These are phyloP conservation scores for Crax fasciolata DNA, from an alignment of 2,797 vertebrate genomes.

Conservation along the genomic window DNA sequence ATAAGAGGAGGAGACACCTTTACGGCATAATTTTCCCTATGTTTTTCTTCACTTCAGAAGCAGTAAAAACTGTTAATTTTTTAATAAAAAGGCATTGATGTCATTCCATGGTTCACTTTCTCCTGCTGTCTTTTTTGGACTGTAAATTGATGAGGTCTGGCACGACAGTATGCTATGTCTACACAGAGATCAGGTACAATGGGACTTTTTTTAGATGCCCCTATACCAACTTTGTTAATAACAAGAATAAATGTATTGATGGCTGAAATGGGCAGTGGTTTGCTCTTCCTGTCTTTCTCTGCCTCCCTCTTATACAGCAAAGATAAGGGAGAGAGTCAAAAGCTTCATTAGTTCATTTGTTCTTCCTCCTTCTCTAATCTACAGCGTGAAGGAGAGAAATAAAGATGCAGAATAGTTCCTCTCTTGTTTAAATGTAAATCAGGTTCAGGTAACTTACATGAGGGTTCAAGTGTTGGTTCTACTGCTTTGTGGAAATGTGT, in stretches of 20 bases:
- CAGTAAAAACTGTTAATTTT: background rate
- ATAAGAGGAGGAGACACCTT: background rate
- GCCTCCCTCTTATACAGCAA: background rate
- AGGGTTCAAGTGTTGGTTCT: background rate
- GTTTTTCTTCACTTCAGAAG: background rate
- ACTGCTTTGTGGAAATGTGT: background rate
- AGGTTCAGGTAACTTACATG: background rate
- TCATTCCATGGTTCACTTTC: background rate
- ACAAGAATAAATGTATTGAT: background rate
- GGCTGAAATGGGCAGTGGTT: background rate
- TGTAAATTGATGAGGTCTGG: background rate
- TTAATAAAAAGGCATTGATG: background rate
- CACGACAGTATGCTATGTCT: background rate
- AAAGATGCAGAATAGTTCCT: background rate
- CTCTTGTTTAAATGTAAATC: background rate
- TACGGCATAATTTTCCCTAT: background rate
- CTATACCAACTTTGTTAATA: background rate
- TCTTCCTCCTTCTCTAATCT: background rate
- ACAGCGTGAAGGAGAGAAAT: background rate
- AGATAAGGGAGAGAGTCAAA: background rate
- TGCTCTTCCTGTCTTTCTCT: background rate
- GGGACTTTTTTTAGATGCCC: background rate
- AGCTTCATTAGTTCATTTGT: background rate
- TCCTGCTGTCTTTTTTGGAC: background rate
- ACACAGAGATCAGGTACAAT: background rate